A percentile compares a stretch with the other conserved stretches of the same genome.
Conservation (phyloP, 2,797 vertebrate genomes). For the Coendou prehensilis region DNA sequence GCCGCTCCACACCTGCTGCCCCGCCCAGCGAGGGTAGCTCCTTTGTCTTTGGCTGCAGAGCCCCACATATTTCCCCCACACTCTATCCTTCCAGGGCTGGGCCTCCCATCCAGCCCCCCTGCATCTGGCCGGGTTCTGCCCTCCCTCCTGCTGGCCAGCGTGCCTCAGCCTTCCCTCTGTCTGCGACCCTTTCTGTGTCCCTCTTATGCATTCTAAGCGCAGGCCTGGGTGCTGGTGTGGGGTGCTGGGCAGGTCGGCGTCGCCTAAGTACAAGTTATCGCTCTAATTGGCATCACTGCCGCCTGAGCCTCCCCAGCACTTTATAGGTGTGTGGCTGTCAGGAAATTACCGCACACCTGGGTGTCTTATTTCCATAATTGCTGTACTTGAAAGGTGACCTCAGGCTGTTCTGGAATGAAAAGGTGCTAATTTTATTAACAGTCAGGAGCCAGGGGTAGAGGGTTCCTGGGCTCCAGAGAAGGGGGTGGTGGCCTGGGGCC, state of each 20-base stretch:
- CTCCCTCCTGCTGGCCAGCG: no score
- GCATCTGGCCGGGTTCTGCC: background rate
- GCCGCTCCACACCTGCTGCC: no score
- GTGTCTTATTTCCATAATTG: constrained; percentile 72
- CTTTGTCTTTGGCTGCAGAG: background rate
- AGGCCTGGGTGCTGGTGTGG: background rate
- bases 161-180: background rate
- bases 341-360: constrained; percentile 63
- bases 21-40: background rate
- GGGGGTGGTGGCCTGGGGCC: background rate
- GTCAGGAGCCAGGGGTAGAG: constrained; percentile 13
- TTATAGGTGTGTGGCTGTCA: constrained; percentile 47
- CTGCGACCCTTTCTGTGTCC: background rate
- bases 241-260: constrained; percentile 77
- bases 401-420: constrained; percentile 34
- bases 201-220: constrained; percentile 50
- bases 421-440: constrained; percentile 69
- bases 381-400: constrained; percentile 71
- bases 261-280: constrained; percentile 54
- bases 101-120: background rate
- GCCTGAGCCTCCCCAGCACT: background rate
- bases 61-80: background rate
- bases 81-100: background rate
- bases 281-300: constrained; percentile 65
- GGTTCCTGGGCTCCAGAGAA: background rate